Conservation (phyloP, 53 echinoderm and acorn worm species). For the Crossaster papposus region DNA sequence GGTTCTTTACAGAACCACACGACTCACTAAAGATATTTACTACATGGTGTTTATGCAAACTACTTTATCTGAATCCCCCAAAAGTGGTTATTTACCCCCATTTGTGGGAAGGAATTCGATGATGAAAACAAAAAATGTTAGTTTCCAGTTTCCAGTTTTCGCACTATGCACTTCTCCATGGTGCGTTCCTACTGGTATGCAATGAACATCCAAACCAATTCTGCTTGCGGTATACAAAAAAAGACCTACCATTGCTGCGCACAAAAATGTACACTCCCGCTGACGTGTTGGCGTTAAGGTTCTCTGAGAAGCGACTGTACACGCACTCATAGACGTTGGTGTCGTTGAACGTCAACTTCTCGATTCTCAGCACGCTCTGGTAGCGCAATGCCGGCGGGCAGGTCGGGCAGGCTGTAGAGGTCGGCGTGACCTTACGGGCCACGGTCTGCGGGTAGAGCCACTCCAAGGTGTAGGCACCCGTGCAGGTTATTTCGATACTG, state of each 20-base stretch:
- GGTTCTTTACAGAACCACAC: too few relatives aligned
- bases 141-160: too few relatives aligned
- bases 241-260: slow-evolving; percentile 66
- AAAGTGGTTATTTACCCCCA: too few relatives aligned
- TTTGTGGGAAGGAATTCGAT: too few relatives aligned
- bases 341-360: slow-evolving; percentile 60
- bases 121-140: too few relatives aligned
- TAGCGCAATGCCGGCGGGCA: slow-evolving; percentile 58
- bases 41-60: too few relatives aligned
- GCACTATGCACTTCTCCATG: too few relatives aligned
- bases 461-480: slow-evolving; percentile 76
- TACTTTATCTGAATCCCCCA: too few relatives aligned
- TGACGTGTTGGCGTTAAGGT: slow-evolving; percentile 72
- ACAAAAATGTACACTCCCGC: slow-evolving; percentile 69
- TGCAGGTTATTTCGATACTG: slow-evolving; percentile 55
- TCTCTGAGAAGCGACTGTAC: slow-evolving; percentile 82
- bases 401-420: slow-evolving; percentile 67
- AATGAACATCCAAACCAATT: too few relatives aligned
- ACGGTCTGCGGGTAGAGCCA: slow-evolving; percentile 77
- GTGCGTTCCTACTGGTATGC: too few relatives aligned
- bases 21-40: too few relatives aligned
- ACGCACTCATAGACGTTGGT: slow-evolving; percentile 78
- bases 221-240: too few relatives aligned
- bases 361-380: slow-evolving; percentile 63
- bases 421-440: slow-evolving; percentile 42